A percentile compares a stretch with the other conserved stretches of the same genome.
Conservation (phyloP, 1,140 invertebrate species). For the Achroia grisella region DNA sequence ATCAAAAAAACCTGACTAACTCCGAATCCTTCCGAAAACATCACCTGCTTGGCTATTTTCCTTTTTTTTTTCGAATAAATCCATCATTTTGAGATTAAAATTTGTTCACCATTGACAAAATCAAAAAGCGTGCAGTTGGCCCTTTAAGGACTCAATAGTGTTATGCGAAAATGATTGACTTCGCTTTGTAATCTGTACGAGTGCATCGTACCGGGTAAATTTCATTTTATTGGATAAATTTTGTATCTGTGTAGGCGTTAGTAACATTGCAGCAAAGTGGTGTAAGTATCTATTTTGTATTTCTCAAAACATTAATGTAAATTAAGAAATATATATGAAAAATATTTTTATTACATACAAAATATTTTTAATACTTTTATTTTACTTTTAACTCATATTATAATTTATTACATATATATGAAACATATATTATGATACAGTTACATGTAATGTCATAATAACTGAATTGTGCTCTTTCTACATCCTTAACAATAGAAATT, state of each 20-base stretch:
- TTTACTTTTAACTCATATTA: too few relatives aligned
- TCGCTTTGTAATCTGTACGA: slow-evolving; percentile 40
- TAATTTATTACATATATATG: too few relatives aligned
- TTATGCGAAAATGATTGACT: slow-evolving; percentile 65
- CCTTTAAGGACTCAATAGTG: slow-evolving; percentile 13
- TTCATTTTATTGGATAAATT: slow-evolving; percentile 61
- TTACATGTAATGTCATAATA: too few relatives aligned
- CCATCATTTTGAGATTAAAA: slow-evolving; percentile 51
- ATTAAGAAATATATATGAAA: too few relatives aligned
- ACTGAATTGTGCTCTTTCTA: too few relatives aligned
- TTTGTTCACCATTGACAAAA: slow-evolving; percentile 44
- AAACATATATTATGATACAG: too few relatives aligned
- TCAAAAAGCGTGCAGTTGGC: neutral
- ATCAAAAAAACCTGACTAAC: slow-evolving; percentile 11
- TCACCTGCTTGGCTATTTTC: slow-evolving; percentile 28
- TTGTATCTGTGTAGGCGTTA: slow-evolving; percentile 38
- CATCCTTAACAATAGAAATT: too few relatives aligned
- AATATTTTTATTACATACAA: too few relatives aligned
- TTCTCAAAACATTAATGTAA: neutral
- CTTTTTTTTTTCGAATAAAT: slow-evolving; percentile 38
- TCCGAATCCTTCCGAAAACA: slow-evolving; percentile 1
- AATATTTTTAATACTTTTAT: too few relatives aligned
- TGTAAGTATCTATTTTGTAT: slow-evolving; percentile 14
- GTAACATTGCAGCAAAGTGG: slow-evolving; percentile 9
- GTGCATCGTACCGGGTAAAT: slow-evolving; percentile 43